These are phyloP conservation scores for Salmo trutta DNA, from an alignment of 2,797 vertebrate species.

Conservation along the genomic window DNA sequence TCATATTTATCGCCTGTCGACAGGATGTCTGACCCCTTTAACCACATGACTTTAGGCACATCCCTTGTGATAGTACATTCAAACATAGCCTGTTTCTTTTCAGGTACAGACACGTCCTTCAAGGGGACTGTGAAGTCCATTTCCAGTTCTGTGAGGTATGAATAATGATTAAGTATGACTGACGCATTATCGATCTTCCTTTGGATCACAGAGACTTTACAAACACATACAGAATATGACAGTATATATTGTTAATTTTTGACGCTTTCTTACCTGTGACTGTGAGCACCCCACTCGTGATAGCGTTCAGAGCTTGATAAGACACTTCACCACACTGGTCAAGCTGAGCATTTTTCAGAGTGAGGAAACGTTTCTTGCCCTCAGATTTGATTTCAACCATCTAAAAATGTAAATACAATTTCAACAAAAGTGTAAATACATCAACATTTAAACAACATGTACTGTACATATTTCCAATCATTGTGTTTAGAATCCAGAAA, in stretches of 20 bases:
- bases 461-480: slow-evolving; percentile 77
- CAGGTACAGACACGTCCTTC: slow-evolving; percentile 93
- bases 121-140: slow-evolving; percentile 93
- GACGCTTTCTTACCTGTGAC: slow-evolving; percentile 85
- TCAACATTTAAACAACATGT: slow-evolving; percentile 6
- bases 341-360: slow-evolving; percentile 87
- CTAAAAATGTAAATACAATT: slow-evolving; percentile 65
- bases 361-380: slow-evolving; percentile 85
- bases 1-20: slow-evolving; percentile 90
- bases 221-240: neutral
- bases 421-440: neutral
- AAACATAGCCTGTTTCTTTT: slow-evolving; percentile 95
- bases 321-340: slow-evolving; percentile 95
- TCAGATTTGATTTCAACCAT: slow-evolving; percentile 93
- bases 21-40: slow-evolving; percentile 89
- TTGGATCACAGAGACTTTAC: slow-evolving; percentile 81
- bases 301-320: slow-evolving; percentile 90
- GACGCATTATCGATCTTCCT: slow-evolving; percentile 81
- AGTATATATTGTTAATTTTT: neutral
- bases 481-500: slow-evolving; percentile 49
- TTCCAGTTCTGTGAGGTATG: slow-evolving; percentile 87
- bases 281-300: slow-evolving; percentile 88
- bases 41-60: slow-evolving; percentile 93
- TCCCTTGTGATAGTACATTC: slow-evolving; percentile 93
- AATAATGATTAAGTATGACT: slow-evolving; percentile 77